Evolutionary conservation across 2,797 vertebrate species (phyloP).

Genomic region (Phrynocephalus forsythii): DNA sequence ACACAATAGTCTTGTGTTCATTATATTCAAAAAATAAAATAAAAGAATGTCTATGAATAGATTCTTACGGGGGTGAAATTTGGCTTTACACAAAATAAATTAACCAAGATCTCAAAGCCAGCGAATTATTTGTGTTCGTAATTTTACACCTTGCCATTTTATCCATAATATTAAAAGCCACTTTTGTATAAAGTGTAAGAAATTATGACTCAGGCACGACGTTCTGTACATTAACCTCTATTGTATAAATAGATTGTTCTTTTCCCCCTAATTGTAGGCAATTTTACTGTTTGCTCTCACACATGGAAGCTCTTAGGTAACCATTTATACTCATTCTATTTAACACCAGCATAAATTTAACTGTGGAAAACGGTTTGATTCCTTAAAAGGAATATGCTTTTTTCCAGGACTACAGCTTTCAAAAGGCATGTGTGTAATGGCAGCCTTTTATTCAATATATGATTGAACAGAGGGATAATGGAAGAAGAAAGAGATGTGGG

Average conservation of each 20-base stretch:
- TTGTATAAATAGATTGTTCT: conserved; percentile 46
- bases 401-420: conserved; percentile 62
- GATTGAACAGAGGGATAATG: conserved; percentile 32
- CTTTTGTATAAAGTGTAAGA: conserved; percentile 53
- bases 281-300: conserved; percentile 15
- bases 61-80: not conserved
- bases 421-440: conserved; percentile 67
- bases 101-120: conserved; percentile 4
- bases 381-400: conserved; percentile 62
- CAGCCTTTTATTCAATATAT: conserved; percentile 33
- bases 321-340: conserved; percentile 60
- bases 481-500: not conserved
- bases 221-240: conserved; percentile 37
- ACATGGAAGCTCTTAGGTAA: conserved; percentile 50
- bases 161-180: conserved; percentile 56
- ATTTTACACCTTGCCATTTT: conserved; percentile 49
- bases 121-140: conserved; percentile 37
- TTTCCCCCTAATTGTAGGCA: not conserved
- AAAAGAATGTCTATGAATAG: conserved; percentile 4
- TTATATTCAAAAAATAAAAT: conserved; percentile 30
- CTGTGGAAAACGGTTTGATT: conserved; percentile 57
- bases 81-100: conserved; percentile 37
- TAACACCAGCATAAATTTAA: conserved; percentile 59
- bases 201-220: conserved; percentile 17
- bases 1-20: too few species aligned